A percentile compares a stretch with the other conserved stretches of the same genome.
Evolutionary conservation across 2,797 vertebrate genomes (phyloP).

Genomic region (Anguilla marmorata): DNA sequence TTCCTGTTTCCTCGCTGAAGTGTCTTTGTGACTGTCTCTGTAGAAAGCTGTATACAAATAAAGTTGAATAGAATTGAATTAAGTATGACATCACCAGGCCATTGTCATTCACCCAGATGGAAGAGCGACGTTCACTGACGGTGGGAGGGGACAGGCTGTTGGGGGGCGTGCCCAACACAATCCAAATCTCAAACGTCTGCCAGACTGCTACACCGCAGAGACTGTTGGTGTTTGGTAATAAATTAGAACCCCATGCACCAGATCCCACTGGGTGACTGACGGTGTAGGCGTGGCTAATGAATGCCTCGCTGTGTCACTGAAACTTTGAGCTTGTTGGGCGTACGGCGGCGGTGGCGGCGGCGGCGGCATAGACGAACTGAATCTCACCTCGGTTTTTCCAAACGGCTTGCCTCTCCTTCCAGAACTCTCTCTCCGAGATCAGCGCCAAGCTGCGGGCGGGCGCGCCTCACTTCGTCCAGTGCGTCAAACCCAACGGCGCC

Average conservation of each 20-base stretch:
- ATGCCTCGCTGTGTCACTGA: background rate
- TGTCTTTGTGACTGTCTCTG: no score
- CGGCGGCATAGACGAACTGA: background rate
- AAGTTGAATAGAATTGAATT: background rate
- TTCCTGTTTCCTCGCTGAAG: background rate
- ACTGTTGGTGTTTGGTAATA: background rate
- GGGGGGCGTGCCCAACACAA: background rate
- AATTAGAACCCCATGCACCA: background rate
- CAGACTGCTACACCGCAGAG: background rate
- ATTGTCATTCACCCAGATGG: background rate
- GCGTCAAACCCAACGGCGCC: slow-evolving; percentile 84
- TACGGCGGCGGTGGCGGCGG: background rate
- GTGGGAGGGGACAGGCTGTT: background rate
- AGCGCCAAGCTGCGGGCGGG: slow-evolving; percentile 82
- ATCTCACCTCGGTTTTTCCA: no score
- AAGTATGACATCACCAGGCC: slow-evolving; percentile 13
- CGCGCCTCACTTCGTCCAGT: slow-evolving; percentile 85
- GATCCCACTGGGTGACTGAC: background rate
- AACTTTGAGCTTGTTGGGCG: background rate
- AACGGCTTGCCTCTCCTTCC: background rate
- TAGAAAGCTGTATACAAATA: no score
- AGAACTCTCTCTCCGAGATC: slow-evolving; percentile 88
- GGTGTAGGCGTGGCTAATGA: background rate
- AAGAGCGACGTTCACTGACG: background rate
- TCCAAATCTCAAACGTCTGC: background rate